Conservation (phyloP, 2,113 vertebrate genomes). For the Engraulis encrasicolus region DNA sequence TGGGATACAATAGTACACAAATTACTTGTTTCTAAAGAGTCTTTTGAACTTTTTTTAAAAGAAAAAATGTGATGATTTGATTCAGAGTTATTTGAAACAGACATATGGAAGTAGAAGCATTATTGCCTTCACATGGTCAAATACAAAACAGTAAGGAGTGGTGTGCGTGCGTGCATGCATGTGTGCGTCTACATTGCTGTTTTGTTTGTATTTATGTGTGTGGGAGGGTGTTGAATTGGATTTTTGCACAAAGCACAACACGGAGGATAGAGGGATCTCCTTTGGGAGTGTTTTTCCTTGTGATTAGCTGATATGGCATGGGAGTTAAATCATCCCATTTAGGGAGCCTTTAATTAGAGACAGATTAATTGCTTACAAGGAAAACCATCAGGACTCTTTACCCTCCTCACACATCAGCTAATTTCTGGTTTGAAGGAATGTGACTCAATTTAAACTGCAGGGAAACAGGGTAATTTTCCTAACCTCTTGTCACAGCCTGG, state of each 20-base stretch:
- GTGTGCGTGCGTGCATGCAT: too few relatives aligned
- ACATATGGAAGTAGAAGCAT: neutral
- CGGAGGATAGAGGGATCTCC: neutral
- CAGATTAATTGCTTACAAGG: neutral
- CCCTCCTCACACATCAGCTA: neutral
- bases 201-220: neutral
- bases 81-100: neutral
- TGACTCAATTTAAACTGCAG: neutral
- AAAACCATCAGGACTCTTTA: too few relatives aligned
- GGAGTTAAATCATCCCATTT: too few relatives aligned
- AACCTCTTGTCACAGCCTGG: too few relatives aligned
- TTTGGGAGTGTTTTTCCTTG: neutral
- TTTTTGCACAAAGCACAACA: neutral
- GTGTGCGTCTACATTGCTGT: too few relatives aligned
- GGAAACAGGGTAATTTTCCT: too few relatives aligned
- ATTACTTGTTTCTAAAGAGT: too few relatives aligned
- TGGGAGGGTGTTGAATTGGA: neutral
- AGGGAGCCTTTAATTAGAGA: slow-evolving; percentile 3
- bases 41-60: too few relatives aligned
- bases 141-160: too few relatives aligned
- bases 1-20: too few relatives aligned
- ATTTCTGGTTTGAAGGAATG: neutral
- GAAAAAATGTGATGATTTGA: neutral
- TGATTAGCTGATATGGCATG: neutral
- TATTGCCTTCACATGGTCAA: neutral